Conservation (phyloP, 2,888 invertebrate genomes). For the Dromius quadrimaculatus region DNA sequence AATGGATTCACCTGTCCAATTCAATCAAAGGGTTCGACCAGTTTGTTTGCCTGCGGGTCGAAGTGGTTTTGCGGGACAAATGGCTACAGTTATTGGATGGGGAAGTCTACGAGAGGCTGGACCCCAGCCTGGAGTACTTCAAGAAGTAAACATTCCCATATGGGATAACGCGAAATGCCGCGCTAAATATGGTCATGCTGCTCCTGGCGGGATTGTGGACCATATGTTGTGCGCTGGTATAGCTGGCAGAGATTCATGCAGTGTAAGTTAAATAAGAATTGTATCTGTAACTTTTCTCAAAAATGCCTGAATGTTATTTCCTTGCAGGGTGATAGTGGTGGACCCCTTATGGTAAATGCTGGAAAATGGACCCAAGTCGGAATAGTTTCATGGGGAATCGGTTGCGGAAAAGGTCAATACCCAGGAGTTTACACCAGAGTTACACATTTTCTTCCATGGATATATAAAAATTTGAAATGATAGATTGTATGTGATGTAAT, state of each 20-base stretch:
- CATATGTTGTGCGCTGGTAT: conserved; percentile 91
- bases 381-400: conserved; percentile 92
- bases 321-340: conserved; percentile 87
- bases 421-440: conserved; percentile 92
- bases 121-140: conserved; percentile 82
- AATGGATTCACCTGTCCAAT: conserved; percentile 80
- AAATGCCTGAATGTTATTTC: conserved; percentile 3
- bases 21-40: conserved; percentile 78
- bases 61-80: conserved; percentile 75
- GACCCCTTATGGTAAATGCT: conserved; percentile 85
- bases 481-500: too few species aligned
- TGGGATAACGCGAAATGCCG: conserved; percentile 86
- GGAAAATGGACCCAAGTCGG: conserved; percentile 87
- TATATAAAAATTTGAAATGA: conserved; percentile 83
- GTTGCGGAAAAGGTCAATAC: conserved; percentile 91
- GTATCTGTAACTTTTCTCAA: background rate
- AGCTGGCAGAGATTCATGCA: conserved; percentile 88
- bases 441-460: conserved; percentile 87
- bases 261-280: conserved; percentile 72
- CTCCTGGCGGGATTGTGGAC: conserved; percentile 90
- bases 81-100: conserved; percentile 90
- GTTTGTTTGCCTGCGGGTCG: conserved; percentile 78
- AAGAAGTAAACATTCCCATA: conserved; percentile 86
- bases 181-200: conserved; percentile 83
- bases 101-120: conserved; percentile 87